These are phyloP conservation scores for Drosophila monieri DNA, from an alignment of 2,888 invertebrate species.

Conservation along the genomic window DNA sequence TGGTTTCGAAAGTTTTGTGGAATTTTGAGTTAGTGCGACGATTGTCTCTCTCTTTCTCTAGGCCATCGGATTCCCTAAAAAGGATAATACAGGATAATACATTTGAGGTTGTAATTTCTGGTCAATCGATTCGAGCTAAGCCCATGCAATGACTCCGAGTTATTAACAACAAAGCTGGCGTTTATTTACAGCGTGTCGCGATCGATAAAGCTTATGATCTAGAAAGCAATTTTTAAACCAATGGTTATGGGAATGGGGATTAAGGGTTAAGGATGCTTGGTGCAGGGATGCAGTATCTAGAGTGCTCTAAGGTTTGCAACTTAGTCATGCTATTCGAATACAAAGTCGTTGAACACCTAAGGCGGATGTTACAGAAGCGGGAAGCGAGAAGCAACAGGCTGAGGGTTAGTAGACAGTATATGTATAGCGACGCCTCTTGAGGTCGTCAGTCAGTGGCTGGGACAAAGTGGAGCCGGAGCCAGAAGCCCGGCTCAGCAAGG, in stretches of 20 bases:
- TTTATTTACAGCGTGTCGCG: constrained; percentile 59
- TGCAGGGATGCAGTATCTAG: constrained; percentile 5
- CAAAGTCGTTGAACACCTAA: constrained; percentile 22
- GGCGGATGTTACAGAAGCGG: constrained; percentile 13
- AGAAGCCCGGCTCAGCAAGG: constrained; percentile 67
- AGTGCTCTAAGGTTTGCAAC: constrained; percentile 23
- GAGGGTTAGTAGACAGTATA: constrained; percentile 78
- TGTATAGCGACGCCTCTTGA: constrained; percentile 77
- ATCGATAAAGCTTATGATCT: constrained; percentile 38
- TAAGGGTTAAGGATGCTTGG: constrained; percentile 15
- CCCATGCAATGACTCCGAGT: constrained; percentile 55
- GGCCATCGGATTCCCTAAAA: constrained; percentile 64
- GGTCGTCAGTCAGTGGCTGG: constrained; percentile 34
- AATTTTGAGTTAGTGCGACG: constrained; percentile 74
- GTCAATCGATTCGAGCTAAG: constrained; percentile 7
- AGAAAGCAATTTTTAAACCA: constrained; percentile 40
- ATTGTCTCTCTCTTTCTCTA: constrained; percentile 40
- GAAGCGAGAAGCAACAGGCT: constrained; percentile 1
- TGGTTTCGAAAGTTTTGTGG: constrained; percentile 60
- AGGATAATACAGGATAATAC: constrained; percentile 52
- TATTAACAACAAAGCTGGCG: constrained; percentile 26
- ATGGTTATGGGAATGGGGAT: constrained; percentile 5
- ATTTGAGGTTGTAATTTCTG: constrained; percentile 29
- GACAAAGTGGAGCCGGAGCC: constrained; percentile 52
- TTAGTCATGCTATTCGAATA: constrained; percentile 45